Percentiles rank a stretch among this genome's conserved stretches.
These are phyloP conservation scores for Apodemia zela DNA, from an alignment of 2,888 invertebrate genomes.

Conservation along the genomic window DNA sequence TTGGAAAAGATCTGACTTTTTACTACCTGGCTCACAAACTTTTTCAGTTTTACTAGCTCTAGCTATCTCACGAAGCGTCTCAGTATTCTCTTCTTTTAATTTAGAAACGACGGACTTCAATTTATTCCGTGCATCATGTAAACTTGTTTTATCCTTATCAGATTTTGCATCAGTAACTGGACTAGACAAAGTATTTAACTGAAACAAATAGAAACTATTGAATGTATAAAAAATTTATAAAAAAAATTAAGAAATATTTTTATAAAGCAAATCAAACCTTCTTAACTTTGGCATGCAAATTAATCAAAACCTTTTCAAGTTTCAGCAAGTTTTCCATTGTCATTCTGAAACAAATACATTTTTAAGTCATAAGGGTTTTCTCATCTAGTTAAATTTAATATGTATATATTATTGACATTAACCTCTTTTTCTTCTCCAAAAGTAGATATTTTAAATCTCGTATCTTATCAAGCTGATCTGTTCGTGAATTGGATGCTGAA, in stretches of 20 bases:
- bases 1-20: conserved; percentile 67
- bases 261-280: conserved; percentile 60
- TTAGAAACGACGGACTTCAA: conserved; percentile 49
- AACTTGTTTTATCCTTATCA: conserved; percentile 39
- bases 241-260: conserved; percentile 4
- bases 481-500: conserved; percentile 69
- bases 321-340: conserved; percentile 84
- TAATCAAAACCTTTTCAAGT: conserved; percentile 85
- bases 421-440: conserved; percentile 82
- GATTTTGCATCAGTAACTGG: conserved; percentile 32
- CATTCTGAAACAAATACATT: conserved; percentile 72
- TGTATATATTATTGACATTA: not conserved
- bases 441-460: conserved; percentile 82
- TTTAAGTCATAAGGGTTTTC: no score
- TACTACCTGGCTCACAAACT: conserved; percentile 55
- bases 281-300: conserved; percentile 83
- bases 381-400: no score
- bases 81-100: conserved; percentile 40
- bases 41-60: conserved; percentile 55
- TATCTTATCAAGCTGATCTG: conserved; percentile 83
- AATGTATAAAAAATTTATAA: not conserved
- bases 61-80: conserved; percentile 63
- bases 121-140: conserved; percentile 57
- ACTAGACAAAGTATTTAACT: conserved; percentile 50
- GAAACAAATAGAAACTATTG: conserved; percentile 36